Conservation (phyloP, 2,888 invertebrate genomes). For the Euplagia quadripunctaria region DNA sequence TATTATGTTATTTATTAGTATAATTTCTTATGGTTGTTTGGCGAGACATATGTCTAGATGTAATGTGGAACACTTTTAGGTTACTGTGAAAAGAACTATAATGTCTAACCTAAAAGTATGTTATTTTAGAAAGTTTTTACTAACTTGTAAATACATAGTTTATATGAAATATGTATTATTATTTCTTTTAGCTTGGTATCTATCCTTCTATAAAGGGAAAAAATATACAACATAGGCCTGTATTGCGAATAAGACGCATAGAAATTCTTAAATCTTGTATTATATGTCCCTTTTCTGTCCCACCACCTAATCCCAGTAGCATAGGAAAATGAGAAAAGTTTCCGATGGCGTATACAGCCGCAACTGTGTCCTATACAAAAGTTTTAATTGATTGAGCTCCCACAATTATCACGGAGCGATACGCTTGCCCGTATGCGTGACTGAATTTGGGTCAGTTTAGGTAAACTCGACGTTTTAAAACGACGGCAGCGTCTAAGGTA, state of each 20-base stretch:
- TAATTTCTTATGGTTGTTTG: no score
- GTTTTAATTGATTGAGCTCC: constrained; percentile 55
- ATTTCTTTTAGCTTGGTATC: no score
- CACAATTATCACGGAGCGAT: constrained; percentile 27
- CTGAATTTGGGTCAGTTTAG: constrained; percentile 24
- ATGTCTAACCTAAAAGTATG: no score
- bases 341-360: constrained; percentile 38
- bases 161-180: no score
- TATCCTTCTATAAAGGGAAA: no score
- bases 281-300: constrained; percentile 23
- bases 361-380: constrained; percentile 38
- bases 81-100: no score
- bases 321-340: constrained; percentile 57
- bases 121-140: no score
- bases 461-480: constrained; percentile 17
- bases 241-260: neutral
- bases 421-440: constrained; percentile 16
- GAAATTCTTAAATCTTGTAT: neutral
- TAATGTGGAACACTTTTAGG: no score
- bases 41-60: no score
- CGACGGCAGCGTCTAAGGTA: constrained; percentile 5
- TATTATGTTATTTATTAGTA: no score
- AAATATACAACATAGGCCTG: neutral
- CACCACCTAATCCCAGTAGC: constrained; percentile 30
- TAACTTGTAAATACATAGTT: no score